Base-by-base conservation (phyloP, 2,113 vertebrate genomes). In the Burhinus bistriatus region DNA sequence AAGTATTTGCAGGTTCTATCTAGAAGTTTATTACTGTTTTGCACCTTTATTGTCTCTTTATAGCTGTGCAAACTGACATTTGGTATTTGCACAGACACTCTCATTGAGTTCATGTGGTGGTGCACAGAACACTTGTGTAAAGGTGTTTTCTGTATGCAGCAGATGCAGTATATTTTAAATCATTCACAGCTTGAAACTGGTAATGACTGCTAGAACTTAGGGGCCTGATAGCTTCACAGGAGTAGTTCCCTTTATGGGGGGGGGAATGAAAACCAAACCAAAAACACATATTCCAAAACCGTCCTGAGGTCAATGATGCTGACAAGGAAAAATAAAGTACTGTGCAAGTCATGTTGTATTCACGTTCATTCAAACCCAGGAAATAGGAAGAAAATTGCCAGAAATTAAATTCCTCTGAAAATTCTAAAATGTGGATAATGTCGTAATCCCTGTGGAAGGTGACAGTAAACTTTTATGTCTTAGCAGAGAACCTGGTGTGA, bases 211-310 rank as follows among this genome's bases (percentile, higher is more conserved):
- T 71, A 5, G 68, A 90, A 38, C 47, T 93, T 36, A 49, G n/a
- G 68, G 38, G 9, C 30, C 27, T 38, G 49, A 38, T n/a, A 69
- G 20, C 22, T 77, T 92, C 55, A 71, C 23, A 59, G 58, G 27
- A 85, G 10, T 54, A 19, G 36, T 76, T 86, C 12, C 22, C 15
- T 73, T 65, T 52, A n/a, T 40, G 21, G 23, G 23, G 58, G 32
- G 57, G 32, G 26, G 6, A 9, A 30, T 40, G 9, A 40, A 21
- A 20, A 29, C 12, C 25, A 27, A 47, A 23, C 0, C 0, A 12
- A 44, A 27, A 34, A 40, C 15, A 5, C 36, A 9, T 4, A 34
- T 78, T 21, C 22, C 16, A 55, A 51, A 40, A 29, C 14, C 16
- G 4, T 71, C 52, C n/a, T 90, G 23, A 78, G 58, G 52, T 71